These are phyloP conservation scores for Drosophila paramelanica DNA, from an alignment of 2,888 invertebrate genomes.

Conservation along the genomic window DNA sequence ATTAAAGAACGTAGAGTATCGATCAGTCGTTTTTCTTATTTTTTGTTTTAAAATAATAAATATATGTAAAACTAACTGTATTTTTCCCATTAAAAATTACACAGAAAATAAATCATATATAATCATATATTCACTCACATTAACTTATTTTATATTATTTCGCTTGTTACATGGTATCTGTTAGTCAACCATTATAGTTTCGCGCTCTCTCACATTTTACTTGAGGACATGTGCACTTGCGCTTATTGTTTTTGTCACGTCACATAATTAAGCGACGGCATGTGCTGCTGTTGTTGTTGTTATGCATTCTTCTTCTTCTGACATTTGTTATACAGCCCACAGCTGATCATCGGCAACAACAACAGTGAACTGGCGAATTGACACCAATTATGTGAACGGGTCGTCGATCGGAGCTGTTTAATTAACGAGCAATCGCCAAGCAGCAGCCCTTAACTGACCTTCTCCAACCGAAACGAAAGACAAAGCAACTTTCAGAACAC, in stretches of 20 bases:
- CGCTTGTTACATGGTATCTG: not conserved
- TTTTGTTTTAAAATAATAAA: too few species aligned
- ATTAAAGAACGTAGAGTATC: too few species aligned
- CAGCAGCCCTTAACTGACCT: conserved; percentile 68
- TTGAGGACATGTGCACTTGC: conserved; percentile 27
- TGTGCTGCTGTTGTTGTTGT: conserved; percentile 3
- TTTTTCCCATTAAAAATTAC: too few species aligned
- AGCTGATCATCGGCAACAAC: conserved; percentile 29
- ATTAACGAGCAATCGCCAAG: conserved; percentile 33
- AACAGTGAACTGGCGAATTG: conserved; percentile 51
- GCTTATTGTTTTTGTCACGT: conserved; percentile 36
- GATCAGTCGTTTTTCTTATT: too few species aligned
- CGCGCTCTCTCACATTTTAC: not conserved
- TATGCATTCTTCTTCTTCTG: not conserved
- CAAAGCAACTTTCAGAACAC: conserved; percentile 29
- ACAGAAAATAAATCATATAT: too few species aligned
- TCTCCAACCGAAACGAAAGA: conserved; percentile 42
- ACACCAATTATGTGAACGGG: conserved; percentile 64
- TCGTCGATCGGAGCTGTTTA: conserved; percentile 48
- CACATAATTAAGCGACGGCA: conserved; percentile 32
- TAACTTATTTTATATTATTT: too few species aligned
- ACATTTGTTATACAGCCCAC: too few species aligned
- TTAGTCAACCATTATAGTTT: not conserved
- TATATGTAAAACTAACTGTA: too few species aligned
- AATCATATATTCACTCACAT: too few species aligned